phyloP scores from a whole-genome alignment of 2,113 vertebrate genomes.

The Nothocercus julius region DNA sequence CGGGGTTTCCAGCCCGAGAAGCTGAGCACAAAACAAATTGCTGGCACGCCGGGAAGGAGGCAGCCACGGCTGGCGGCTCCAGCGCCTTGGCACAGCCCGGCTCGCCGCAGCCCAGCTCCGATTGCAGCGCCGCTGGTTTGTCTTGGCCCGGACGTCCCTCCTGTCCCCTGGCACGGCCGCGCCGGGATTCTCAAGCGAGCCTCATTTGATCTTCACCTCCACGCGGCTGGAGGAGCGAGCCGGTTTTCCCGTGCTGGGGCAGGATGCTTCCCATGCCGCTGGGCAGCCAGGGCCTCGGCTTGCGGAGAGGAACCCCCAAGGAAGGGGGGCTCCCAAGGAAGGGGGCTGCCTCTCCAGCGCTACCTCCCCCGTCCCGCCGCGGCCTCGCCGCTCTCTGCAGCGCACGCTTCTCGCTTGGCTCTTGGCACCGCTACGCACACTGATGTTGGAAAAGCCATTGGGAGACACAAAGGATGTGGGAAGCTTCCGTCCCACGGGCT shows the following conservation, averaged over 20 bases:
- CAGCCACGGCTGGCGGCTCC: background rate
- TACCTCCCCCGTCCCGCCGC: no score
- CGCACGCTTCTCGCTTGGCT: background rate
- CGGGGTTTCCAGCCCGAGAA: background rate
- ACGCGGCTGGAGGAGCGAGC: background rate
- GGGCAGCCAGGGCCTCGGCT: fast-evolving
- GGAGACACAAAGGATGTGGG: background rate
- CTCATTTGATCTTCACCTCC: conserved; percentile 39
- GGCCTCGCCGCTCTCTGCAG: background rate
- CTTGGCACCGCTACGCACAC: background rate
- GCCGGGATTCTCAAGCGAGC: background rate
- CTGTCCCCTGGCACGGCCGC: conserved; percentile 15
- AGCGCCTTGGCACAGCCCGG: background rate
- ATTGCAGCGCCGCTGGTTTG: background rate
- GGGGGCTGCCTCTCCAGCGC: fast-evolving
- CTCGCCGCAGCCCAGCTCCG: background rate
- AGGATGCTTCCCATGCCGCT: background rate
- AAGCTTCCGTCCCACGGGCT: fast-evolving
- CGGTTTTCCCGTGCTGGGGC: background rate
- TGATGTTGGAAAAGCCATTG: background rate
- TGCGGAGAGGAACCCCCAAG: background rate
- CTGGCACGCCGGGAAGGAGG: background rate
- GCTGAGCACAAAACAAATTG: background rate
- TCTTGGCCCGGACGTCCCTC: background rate
- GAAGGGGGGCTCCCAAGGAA: background rate